Percentiles rank a stretch among this genome's conserved stretches.
phyloP scores from a whole-genome alignment of 2,113 vertebrate genomes.

The Rissa tridactyla region DNA sequence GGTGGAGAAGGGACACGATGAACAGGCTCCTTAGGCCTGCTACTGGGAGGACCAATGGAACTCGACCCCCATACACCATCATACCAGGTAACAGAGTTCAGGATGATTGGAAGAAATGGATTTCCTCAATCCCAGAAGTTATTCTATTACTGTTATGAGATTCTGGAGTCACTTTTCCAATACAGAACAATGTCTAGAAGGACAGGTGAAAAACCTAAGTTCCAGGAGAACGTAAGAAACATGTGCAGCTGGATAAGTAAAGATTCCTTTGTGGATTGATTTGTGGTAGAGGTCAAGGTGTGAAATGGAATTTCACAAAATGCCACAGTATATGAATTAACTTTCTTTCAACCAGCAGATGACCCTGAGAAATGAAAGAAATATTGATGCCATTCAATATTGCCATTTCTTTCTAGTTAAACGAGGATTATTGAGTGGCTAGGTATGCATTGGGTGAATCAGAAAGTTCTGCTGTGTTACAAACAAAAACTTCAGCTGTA shows the following conservation, averaged over 20 bases:
- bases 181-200: background rate
- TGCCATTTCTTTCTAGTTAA: background rate
- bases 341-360: background rate
- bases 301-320: background rate
- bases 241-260: background rate
- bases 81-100: background rate
- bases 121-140: background rate
- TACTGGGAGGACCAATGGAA: background rate
- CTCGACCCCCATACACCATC: background rate
- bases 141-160: background rate
- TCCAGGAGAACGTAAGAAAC: background rate
- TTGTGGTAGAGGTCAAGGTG: background rate
- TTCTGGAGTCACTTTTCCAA: background rate
- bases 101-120: background rate
- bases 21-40: background rate
- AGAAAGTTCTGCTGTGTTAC: background rate
- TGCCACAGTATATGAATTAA: background rate
- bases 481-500: background rate
- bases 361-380: background rate
- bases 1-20: background rate
- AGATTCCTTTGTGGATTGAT: background rate
- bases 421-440: background rate
- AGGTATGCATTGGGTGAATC: background rate
- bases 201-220: background rate
- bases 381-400: background rate